phyloP scores from a whole-genome alignment of 1,140 invertebrate species.

The Campoletis sonorensis region DNA sequence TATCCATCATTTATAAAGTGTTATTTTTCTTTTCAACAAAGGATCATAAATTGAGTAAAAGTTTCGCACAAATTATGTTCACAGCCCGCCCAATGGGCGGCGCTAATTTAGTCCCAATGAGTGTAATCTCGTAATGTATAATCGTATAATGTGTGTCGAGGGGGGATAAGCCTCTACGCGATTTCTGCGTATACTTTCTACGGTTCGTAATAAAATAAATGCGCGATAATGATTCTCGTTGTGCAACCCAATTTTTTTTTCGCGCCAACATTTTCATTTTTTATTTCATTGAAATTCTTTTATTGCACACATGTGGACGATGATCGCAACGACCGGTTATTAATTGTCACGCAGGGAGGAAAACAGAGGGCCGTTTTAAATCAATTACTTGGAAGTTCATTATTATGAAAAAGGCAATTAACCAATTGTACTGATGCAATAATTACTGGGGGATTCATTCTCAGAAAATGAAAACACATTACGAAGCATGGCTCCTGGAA shows the following conservation, averaged over 20 bases:
- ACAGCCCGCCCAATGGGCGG: not conserved
- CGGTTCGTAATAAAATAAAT: slow-evolving; percentile 17
- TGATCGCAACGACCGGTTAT: slow-evolving; percentile 19
- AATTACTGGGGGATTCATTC: too few species aligned
- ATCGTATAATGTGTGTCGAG: not conserved
- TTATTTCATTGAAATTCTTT: not conserved
- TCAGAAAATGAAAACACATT: too few species aligned
- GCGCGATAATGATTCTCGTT: not conserved
- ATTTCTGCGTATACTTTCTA: slow-evolving; percentile 29
- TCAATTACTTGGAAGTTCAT: not conserved
- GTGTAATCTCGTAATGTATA: not conserved
- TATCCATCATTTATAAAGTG: too few species aligned
- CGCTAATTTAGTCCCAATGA: not conserved
- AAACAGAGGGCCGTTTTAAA: not conserved
- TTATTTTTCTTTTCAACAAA: too few species aligned
- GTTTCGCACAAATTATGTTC: not conserved
- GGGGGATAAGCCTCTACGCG: not conserved
- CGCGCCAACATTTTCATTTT: not conserved
- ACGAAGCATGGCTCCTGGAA: too few species aligned
- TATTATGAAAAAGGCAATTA: not conserved
- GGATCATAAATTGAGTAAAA: not conserved
- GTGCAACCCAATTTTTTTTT: slow-evolving; percentile 17
- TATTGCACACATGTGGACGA: not conserved
- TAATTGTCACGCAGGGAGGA: not conserved
- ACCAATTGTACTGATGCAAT: too few species aligned